phyloP scores from a whole-genome alignment of 2,888 invertebrate genomes.

The Acanthoscelides obtectus region DNA sequence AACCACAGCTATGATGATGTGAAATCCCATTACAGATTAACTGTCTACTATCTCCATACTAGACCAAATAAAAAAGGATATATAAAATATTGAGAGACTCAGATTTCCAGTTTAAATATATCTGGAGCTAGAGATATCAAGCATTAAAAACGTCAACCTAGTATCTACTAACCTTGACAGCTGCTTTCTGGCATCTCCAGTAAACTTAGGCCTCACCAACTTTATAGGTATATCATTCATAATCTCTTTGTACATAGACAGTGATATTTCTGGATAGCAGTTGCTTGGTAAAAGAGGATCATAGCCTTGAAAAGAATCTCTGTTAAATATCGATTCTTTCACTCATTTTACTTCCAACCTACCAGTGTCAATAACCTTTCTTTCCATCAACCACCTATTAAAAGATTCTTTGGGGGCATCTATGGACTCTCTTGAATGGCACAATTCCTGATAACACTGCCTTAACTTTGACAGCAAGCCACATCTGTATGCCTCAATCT shows the following conservation, averaged over 20 bases:
- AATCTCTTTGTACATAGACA: conserved; percentile 93
- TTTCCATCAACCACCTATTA: conserved; percentile 93
- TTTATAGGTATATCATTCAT: conserved; percentile 98
- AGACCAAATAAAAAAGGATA: too few species aligned
- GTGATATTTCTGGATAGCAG: conserved; percentile 88
- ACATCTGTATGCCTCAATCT: conserved; percentile 62
- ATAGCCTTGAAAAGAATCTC: conserved; percentile 58
- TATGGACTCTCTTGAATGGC: conserved; percentile 86
- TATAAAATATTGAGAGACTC: too few species aligned
- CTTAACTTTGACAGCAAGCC: conserved; percentile 78
- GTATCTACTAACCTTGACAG: conserved; percentile 45
- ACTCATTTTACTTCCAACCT: background rate
- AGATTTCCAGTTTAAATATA: too few species aligned
- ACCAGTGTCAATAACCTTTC: conserved; percentile 81
- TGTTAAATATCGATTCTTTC: background rate
- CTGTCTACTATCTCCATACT: too few species aligned
- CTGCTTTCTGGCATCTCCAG: conserved; percentile 93
- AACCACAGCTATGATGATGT: too few species aligned
- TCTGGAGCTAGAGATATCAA: too few species aligned
- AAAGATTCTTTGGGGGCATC: conserved; percentile 96
- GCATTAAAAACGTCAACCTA: too few species aligned
- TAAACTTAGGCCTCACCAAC: conserved; percentile 90
- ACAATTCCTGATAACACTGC: conserved; percentile 89
- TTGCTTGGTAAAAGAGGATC: conserved; percentile 90
- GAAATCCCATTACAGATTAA: too few species aligned